phyloP scores from a whole-genome alignment of 2,797 vertebrate species.

The Myotis pilosus region DNA sequence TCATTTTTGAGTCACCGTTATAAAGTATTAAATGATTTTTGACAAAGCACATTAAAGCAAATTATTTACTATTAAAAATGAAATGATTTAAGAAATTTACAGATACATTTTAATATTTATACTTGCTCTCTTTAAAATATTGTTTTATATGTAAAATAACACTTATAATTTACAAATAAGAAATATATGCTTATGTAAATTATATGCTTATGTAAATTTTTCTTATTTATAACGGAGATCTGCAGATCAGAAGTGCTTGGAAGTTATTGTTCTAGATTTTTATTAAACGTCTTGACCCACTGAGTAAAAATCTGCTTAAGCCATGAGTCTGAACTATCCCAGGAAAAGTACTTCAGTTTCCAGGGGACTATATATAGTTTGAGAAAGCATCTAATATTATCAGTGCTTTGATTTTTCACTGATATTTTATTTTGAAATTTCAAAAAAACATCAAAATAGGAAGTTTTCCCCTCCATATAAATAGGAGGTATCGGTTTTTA shows the following conservation, averaged over 20 bases:
- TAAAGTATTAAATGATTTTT: conserved; percentile 34
- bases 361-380: not conserved
- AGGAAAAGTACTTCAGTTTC: not conserved
- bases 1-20: conserved; percentile 43
- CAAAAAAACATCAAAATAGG: not conserved
- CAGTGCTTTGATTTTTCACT: conserved; percentile 29
- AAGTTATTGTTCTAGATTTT: not conserved
- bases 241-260: not conserved
- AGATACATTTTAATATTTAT: conserved; percentile 26
- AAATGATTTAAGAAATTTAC: conserved; percentile 31
- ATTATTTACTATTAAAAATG: conserved; percentile 27
- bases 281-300: conserved; percentile 12
- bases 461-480: not conserved
- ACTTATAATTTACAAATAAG: conserved; percentile 48
- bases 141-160: not conserved
- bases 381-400: not conserved
- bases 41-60: conserved; percentile 17
- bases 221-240: not conserved
- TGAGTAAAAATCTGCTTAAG: not conserved
- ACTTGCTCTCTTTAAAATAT: not conserved
- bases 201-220: not conserved
- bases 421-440: conserved; percentile 44
- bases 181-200: not conserved
- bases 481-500: not conserved
- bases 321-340: not conserved